Evolutionary conservation across 2,113 vertebrate species (phyloP), one percentile per base, ranked within the genome.

Genomic region (Drymodes brunneopygia): DNA sequence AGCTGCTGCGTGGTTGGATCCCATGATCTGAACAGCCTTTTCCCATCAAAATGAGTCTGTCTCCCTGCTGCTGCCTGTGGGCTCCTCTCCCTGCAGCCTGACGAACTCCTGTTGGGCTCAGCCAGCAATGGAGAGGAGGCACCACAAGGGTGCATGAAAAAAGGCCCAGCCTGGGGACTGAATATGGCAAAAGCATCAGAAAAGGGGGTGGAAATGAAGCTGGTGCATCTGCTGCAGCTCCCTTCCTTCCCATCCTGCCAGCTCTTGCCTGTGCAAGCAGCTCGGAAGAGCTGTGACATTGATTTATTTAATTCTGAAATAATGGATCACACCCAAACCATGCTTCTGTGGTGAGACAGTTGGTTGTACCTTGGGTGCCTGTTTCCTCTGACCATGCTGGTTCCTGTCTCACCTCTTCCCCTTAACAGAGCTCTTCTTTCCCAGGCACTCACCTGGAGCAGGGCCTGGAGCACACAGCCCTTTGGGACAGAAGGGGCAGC

Each of bases 231-330:
- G 58, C 86, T 70, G 84, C 87, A 67, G 78, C 42, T 90, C 31
- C 2, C 61, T 85, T 69, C 88, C 81, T 88, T 17, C 75, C 82
- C 11, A 28, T 86, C 94, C 3, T 90, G 82, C 92, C 88, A 54
- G 73, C 65, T 94, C 92, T 80, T 95, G 95, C 86, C 95, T 66
- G 6, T 21, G 10, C 56, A n/a, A 42, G 95, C 72, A 90, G 86
- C 72, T 9, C 16, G n/a, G 92, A 94, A 95, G 48, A 71, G 64
- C 1, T 47, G 62, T 73, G 92, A 66, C 79, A 64, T 8, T 90
- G 92, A 92, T 94, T 90, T 71, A 89, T 93, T 88, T 51, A 47
- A 31, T 61, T 48, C 65, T 35, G 61, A 28, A 77, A 38, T 38
- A 38, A 70, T 33, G 77, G 70, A 42, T 95, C 84, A 17, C 89